Base-by-base conservation (phyloP, 2,888 invertebrate species). In the Lymantria monacha region DNA sequence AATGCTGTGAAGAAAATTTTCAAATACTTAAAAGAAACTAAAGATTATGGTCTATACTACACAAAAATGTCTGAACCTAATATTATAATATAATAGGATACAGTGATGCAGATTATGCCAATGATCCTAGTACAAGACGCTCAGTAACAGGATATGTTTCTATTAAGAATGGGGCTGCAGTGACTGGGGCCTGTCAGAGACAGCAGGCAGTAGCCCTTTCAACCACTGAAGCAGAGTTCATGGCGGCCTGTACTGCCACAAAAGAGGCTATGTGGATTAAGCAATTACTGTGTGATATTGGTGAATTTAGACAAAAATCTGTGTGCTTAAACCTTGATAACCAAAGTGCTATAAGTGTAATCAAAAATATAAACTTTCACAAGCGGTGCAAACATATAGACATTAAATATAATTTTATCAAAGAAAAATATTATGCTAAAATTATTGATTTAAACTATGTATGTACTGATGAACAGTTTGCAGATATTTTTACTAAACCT, bases 61-160 rank as follows among this genome's bases (percentile, higher is more conserved):
- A 14, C 1, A 2, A 7, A 13, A 44, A 11, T 3, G 12, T n/a
- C n/a, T n/a, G n/a, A n/a, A n/a, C n/a, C n/a, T n/a, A n/a, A n/a
- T n/a, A n/a, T n/a, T n/a, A n/a, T 13, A 44, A 33, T 13, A 33
- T 11, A 15, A 45, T 46, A 30, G 57, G 55, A 5, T 63, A 54
- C 33, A 55, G 57, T 50, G 59, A 64, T 46, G 46, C 59, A 11
- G 61, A 57, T 13, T 63, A 48, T 53, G 66, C 66, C 0, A 58
- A 54, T 40, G 59, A 56, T 40, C 44, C 11, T 3, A 7, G 12
- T 7, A 53, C 57, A 36, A 30, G 56, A 13, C 13, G 49, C 7
- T 59, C 56, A 7, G 9, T 33, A 3, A 53, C 53, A 22, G 53
- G 53, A 0, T 57, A 54, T 46, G 54, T 57, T 1, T 57, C 49